Evolutionary conservation across 2,888 invertebrate genomes (phyloP), one percentile per base, ranked within the genome.

Genomic region (Agrotis puta): DNA sequence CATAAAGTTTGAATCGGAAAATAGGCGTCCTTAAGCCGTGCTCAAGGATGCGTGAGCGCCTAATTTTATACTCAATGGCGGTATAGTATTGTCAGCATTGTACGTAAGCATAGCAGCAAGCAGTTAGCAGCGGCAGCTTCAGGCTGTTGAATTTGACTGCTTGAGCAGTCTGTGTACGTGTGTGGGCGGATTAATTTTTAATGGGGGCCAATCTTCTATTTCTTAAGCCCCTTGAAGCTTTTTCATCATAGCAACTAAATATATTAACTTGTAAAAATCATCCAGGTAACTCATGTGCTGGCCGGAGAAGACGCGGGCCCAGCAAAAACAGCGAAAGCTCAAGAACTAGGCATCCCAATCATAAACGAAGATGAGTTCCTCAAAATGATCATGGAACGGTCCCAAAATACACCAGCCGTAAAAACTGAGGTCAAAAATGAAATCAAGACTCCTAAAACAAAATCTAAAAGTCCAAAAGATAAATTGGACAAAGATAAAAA

Each of bases 241-340:
- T 24, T 5, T 18, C 51, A 53, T 53, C 3, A 18, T 18, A 18
- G 3, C 27, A 54, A 27, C 50, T 14, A 14, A 33, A 33, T 47
- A 4, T 27, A 1, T 24, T 48, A 27, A 27, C n/a, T n/a, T 39
- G 39, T 39, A 39, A 39, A 39, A 39, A 27, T n/a, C 2, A 22
- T 82, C 82, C 65, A 96, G 96, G 97, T 98, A 11, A 97, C 97
- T 84, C 99, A 98, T 91, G 91, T 99, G 2, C 95, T 99, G 27
- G 97, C 98, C 3, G 99, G 99, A 0, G 98, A 98, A 64, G 98
- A 99, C 64, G 97, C 98, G 1, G 99, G 99, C 0, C 98, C 98
- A 11, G 96, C 98, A 6, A 99, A 99, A 96, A 90, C 98, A 56
- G 97, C 97, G 0, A 98, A 98, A 93, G 98, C 98, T 0, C 95